Evolutionary conservation across 2,113 vertebrate species (phyloP).

Genomic region (Danionella cerebrum): DNA sequence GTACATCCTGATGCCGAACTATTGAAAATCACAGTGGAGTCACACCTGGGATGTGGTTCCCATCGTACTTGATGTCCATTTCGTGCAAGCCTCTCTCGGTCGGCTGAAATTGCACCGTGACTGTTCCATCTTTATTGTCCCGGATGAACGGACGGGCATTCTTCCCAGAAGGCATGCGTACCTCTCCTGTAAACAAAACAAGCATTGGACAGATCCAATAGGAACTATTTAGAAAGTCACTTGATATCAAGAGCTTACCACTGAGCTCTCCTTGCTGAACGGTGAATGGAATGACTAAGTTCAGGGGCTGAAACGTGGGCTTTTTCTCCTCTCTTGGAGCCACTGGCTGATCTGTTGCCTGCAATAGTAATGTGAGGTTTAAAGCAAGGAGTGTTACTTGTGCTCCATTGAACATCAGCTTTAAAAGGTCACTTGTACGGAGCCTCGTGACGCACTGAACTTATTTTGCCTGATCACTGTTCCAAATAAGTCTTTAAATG

Average conservation of each 20-base stretch:
- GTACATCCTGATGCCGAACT: too few species aligned
- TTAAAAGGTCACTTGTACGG: too few species aligned
- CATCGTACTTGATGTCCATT: conserved; percentile 96
- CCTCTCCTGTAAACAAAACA: conserved; percentile 73
- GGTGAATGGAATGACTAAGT: conserved; percentile 88
- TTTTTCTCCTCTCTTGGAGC: conserved; percentile 72
- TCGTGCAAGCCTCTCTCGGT: conserved; percentile 87
- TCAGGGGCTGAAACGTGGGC: conserved; percentile 82
- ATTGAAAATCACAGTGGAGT: background rate
- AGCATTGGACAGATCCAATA: background rate
- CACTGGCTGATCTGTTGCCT: conserved; percentile 89
- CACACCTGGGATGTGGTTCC: conserved; percentile 91
- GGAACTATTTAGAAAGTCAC: background rate
- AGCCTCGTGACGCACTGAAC: too few species aligned
- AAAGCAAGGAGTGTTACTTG: too few species aligned
- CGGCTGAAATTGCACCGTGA: conserved; percentile 87
- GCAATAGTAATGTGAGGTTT: too few species aligned
- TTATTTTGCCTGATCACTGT: too few species aligned
- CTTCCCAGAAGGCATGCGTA: conserved; percentile 92
- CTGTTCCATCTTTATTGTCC: conserved; percentile 90
- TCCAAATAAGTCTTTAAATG: too few species aligned
- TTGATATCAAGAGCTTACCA: conserved; percentile 57
- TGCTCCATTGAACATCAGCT: too few species aligned
- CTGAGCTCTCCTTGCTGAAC: conserved; percentile 92
- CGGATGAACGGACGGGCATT: conserved; percentile 80